Base-by-base conservation (phyloP, 2,113 vertebrate species). In the Sylvia atricapilla region DNA sequence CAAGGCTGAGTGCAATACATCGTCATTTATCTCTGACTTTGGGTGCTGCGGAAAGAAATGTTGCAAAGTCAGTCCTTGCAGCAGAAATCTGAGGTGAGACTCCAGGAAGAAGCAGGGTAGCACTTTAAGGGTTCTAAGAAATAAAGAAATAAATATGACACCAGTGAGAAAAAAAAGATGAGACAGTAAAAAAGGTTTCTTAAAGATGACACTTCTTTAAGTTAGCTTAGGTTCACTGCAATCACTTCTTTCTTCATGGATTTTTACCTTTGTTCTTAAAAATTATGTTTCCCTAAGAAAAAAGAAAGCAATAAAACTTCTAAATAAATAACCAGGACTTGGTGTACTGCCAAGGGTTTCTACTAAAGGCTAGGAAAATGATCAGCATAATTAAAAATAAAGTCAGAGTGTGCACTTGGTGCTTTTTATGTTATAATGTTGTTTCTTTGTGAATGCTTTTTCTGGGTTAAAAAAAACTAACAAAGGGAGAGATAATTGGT, bases 251-350 rank as follows among this genome's bases (percentile, higher is more conserved):
- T 78, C 60, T 70, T 33, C 43, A 20, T 50, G 24, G 75, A 82
- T 59, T 89, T 94, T 75, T 89, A 95, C 86, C 92, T 96, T 95
- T 79, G 77, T 52, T 90, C 75, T 95, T 74, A 84, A 96, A 92
- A 74, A 75, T 52, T 80, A 67, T 37, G 79, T 75, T 94, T 96
- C n/a, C 55, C 76, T 83, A 90, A 83, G 52, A 90, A 95, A 95
- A 94, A 80, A 81, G 92, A 95, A 95, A 93, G 59, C 92, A 84
- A 85, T 89, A 95, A 88, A 59, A 74, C 74, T 88, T 96, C 95
- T 96, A 98, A 97, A 95, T 90, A 96, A 97, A 96, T 95, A 96
- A 96, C 95, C 79, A 96, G 84, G 79, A 95, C 87, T 97, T 95
- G 94, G 96, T 96, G 88, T 87, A 85, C 95, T 94, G 92, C 92